Evolutionary conservation across 2,888 invertebrate genomes (phyloP), one percentile per base, ranked within the genome.

Genomic region (Anthophora plumipes): DNA sequence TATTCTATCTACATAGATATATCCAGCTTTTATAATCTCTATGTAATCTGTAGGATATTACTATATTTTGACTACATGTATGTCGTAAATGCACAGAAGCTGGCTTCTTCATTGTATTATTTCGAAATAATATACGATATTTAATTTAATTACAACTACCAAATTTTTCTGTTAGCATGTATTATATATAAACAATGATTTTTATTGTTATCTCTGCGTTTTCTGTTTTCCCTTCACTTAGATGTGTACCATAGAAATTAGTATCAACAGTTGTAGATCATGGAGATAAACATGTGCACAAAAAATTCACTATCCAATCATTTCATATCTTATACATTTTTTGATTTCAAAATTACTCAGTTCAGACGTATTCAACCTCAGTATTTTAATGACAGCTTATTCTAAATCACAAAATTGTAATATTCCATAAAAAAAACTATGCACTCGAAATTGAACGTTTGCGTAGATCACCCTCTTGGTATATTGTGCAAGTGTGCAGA

Each of bases 401-500:
- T 39, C 43, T 43, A 67, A 60, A 67, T 67, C n/a, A 43, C 6
- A 14, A 22, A 64, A 43, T n/a, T 41, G 9, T 39, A 25, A 12
- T 48, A 55, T n/a, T 59, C 12, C 8, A 41, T 55, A 20, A n/a
- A 0, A n/a, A 0, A 68, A 67, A 79, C 54, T 41, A 80, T 80
- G 80, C 25, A 63, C 4, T 12, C 59, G 5, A 71, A 60, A 46
- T 59, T 61, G 41, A 22, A 69, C 83, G 67, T 50, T 67, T 81
- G 73, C 43, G 52, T 55, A 20, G 88, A 89, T 57, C 80, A 87
- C 22, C 85, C 86, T 0, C 84, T 89, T 31, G 84, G 86, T 20
- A 88, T 89, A 61, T 60, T 89, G 11, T 89, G 89, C 52, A 85
- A 82, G 41, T 89, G 89, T 59, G 31, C 63, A 25, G 87, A 88